Conservation (phyloP, 2,113 vertebrate species). For the Galeopterus variegatus region DNA sequence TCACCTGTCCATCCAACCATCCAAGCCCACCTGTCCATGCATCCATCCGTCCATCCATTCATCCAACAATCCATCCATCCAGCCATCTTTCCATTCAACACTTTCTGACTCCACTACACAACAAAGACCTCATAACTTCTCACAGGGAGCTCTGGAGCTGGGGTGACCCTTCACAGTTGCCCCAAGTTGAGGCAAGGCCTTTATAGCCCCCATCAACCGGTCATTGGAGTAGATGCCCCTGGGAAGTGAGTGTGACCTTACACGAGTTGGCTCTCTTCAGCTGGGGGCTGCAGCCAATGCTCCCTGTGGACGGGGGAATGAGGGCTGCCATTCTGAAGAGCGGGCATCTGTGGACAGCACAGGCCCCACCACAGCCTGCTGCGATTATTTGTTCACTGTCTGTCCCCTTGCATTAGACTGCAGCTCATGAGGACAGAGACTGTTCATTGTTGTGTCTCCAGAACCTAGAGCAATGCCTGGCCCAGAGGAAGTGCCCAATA, state of each 20-base stretch:
- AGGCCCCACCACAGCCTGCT: background rate
- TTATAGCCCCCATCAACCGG: background rate
- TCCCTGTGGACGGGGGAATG: background rate
- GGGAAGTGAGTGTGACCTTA: background rate
- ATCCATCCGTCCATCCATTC: background rate
- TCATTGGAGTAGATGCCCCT: background rate
- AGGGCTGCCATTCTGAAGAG: background rate
- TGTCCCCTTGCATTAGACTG: too few species aligned
- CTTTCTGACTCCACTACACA: background rate
- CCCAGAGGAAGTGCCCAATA: rapidly evolving
- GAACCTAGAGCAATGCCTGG: background rate
- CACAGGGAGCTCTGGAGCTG: background rate
- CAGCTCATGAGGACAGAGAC: background rate
- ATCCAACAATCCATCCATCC: background rate
- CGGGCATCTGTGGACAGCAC: too few species aligned
- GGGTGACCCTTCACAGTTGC: background rate
- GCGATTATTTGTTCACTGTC: background rate
- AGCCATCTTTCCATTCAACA: background rate
- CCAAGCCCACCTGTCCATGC: background rate
- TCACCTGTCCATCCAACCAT: background rate
- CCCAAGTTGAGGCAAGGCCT: background rate
- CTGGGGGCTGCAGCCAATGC: background rate
- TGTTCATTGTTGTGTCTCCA: background rate
- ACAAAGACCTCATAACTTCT: background rate
- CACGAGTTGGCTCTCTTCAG: background rate